Percentiles rank a stretch among this genome's conserved stretches.
Conservation (phyloP, 2,888 invertebrate genomes). For the Harpalus rubripes region DNA sequence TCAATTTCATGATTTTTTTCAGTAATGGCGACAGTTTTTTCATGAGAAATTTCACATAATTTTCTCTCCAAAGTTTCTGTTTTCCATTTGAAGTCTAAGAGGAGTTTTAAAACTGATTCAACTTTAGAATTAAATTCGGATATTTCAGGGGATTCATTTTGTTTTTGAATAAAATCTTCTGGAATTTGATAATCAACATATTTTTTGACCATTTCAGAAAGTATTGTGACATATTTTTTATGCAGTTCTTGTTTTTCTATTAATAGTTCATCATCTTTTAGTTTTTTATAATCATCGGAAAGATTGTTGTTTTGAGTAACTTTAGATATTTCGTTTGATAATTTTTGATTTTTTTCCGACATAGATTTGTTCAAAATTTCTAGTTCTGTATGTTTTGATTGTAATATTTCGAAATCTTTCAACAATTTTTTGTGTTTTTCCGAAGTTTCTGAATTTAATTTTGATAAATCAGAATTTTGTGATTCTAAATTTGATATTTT, state of each 20-base stretch:
- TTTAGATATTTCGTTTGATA: slow-evolving; percentile 78
- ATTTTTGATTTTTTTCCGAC: slow-evolving; percentile 78
- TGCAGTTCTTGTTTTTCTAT: slow-evolving; percentile 75
- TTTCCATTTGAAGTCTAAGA: slow-evolving; percentile 81
- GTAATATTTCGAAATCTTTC: slow-evolving; percentile 53
- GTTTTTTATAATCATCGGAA: slow-evolving; percentile 71
- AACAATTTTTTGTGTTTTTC: slow-evolving; percentile 43
- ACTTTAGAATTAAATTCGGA: slow-evolving; percentile 76
- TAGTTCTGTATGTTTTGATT: slow-evolving; percentile 26
- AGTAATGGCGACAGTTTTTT: slow-evolving; percentile 74
- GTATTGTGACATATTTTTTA: slow-evolving; percentile 72
- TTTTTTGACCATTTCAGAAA: slow-evolving; percentile 72
- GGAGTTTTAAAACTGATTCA: slow-evolving; percentile 79
- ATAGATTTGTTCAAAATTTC: slow-evolving; percentile 70
- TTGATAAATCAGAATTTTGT: slow-evolving; percentile 20
- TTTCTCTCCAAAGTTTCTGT: slow-evolving; percentile 81
- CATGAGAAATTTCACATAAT: slow-evolving; percentile 80
- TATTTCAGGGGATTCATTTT: slow-evolving; percentile 71
- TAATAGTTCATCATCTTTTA: slow-evolving; percentile 77
- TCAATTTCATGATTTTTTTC: slow-evolving; percentile 76
- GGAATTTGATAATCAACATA: slow-evolving; percentile 71
- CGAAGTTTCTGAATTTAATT: slow-evolving; percentile 12
- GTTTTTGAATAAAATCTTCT: slow-evolving; percentile 68
- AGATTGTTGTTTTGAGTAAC: slow-evolving; percentile 68
- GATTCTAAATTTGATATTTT: slow-evolving; percentile 31